Base-by-base conservation (phyloP, 2,113 vertebrate species). In the Pelusios castaneus region DNA sequence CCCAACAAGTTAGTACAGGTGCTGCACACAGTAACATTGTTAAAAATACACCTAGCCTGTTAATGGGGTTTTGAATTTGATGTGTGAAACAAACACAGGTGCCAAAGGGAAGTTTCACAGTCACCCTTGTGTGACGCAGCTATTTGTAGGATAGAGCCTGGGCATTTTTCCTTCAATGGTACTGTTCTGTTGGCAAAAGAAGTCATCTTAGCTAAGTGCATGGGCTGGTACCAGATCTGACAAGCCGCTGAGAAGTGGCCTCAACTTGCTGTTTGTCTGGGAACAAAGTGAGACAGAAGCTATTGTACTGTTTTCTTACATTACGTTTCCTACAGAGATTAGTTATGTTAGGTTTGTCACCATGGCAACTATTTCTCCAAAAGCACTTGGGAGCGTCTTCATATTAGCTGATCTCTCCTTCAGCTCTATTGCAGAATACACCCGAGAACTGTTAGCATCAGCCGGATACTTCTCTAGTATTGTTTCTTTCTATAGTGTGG, bases 1-100 rank as follows among this genome's bases (percentile, higher is more conserved):
- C 56, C 90, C 76, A 27, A 90, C 93, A 43, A 78, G 96, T 86
- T 96, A 54, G 85, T 95, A 92, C 96, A 97, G 94, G 94, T 96
- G 92, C 58, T 75, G 85, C 88, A 77, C 22, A 43, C 27, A 73
- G 80, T 55, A 60, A 38, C 73, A 43, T 82, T 94, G 31, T 22
- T 31, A 16, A 29, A 76, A 41, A 45, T 34, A 38, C 49, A 73
- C 38, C 67, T 51, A 27, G 8, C 22, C 67, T 75, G 47, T 75
- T 47, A 31, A 22, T 49, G 56, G 5, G 34, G 38, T 27, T 77
- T 56, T 87, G 55, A 78, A 49, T 47, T 34, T 58, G 54, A 80
- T 77, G 19, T 77, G 11, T 21, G 49, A 87, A 12, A 63, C 47
- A 38, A 93, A 51, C 29, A 73, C 45, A 41, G 58, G 75, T 83